Base-by-base conservation (phyloP, 2,888 invertebrate species). In the Parnassius smintheus region DNA sequence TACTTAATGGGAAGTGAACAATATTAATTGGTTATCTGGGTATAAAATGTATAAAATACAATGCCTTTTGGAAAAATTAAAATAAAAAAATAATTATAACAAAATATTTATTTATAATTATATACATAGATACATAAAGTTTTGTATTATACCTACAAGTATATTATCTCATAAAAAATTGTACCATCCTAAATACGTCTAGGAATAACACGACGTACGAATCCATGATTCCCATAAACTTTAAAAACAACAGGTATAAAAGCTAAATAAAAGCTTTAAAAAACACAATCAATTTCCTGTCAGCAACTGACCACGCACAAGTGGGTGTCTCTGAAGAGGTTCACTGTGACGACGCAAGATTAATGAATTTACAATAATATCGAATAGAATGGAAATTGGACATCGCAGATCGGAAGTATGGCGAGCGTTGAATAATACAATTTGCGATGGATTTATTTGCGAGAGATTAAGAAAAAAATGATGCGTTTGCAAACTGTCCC, bases 231-330 rank as follows among this genome's bases (percentile, higher is more conserved):
- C 55, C 59, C 45, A 63, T 59, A 52, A 45, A 45, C 55, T 12
- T 44, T 50, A 44, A 61, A 56, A 25, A 13, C 50, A 35, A 50
- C 64, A 65, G 62, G 62, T 54, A 52, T 57, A 46, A 55, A 54
- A 49, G 53, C 52, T 22, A 48, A 22, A 22, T 22, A 48, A 55
- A 53, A 42, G 59, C 12, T 49, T 66, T 56, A 68, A 76, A 80
- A 78, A 76, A 73, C 70, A 75, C 74, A 86, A 89, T 88, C 86
- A 86, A 88, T 91, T 88, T 91, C 90, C 90, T 91, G 91, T 88
- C 88, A 85, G 81, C 86, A 83, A 90, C 90, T 91, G 91, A 91
- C 91, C 91, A 90, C 83, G 77, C 80, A 85, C 85, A 89, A 88
- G 88, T 88, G 85, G 82, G 71, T 80, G 70, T 66, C 73, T 78